Evolutionary conservation across 2,113 vertebrate species (phyloP).

Genomic region (Carassius gibelio): DNA sequence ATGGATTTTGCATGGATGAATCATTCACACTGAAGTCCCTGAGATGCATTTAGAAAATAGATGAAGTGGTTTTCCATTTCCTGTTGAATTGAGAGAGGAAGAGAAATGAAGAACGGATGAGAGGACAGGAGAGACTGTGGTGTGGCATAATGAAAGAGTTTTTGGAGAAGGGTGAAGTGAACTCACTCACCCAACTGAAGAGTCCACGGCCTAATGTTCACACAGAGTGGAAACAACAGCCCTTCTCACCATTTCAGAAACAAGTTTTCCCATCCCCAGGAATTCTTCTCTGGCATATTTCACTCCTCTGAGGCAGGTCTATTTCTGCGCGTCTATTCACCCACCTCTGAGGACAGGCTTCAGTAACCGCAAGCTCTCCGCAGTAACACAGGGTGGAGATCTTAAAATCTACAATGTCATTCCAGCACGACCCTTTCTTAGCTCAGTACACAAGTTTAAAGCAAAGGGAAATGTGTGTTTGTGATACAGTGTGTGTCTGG

Average conservation of each 20-base stretch:
- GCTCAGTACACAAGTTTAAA: not conserved
- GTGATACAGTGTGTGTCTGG: not conserved
- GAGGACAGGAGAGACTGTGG: not conserved
- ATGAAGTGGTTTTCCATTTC: not conserved
- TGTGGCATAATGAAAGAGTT: not conserved
- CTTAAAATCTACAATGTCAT: not conserved
- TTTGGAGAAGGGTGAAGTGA: slow-evolving; percentile 22
- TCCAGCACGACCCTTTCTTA: not conserved
- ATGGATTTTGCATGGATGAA: not conserved
- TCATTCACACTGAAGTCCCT: not conserved
- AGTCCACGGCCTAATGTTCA: slow-evolving; percentile 23
- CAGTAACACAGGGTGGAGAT: slow-evolving; percentile 24
- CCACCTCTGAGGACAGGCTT: slow-evolving; percentile 34
- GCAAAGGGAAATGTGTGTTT: not conserved
- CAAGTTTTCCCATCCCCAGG: slow-evolving; percentile 37
- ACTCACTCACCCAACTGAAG: slow-evolving; percentile 32
- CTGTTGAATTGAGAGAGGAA: not conserved
- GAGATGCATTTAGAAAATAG: not conserved
- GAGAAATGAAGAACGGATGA: not conserved
- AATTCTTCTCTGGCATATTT: slow-evolving; percentile 44
- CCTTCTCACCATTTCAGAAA: slow-evolving; percentile 33
- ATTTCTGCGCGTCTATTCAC: slow-evolving; percentile 24
- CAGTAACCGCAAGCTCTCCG: slow-evolving; percentile 8
- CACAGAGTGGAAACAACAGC: slow-evolving; percentile 40
- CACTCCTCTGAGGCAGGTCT: slow-evolving; percentile 37